Evolutionary conservation across 2,888 invertebrate species (phyloP).

Genomic region (Pteria penguin): DNA sequence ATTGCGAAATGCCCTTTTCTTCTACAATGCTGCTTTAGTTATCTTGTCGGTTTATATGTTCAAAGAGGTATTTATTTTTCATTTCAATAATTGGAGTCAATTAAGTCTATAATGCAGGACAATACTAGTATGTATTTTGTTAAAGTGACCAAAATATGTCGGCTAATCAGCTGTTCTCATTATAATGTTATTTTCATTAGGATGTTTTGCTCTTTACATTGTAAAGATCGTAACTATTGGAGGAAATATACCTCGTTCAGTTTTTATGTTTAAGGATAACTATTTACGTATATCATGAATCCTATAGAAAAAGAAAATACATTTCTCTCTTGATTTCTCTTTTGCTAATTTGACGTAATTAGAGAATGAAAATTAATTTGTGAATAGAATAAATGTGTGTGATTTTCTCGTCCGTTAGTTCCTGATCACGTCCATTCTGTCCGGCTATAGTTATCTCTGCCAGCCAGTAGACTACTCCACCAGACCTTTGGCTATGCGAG

Average conservation of each 20-base stretch:
- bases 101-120: no score
- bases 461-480: constrained; percentile 90
- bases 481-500: constrained; percentile 84
- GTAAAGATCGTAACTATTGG: no score
- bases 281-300: no score
- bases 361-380: not conserved
- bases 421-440: constrained; percentile 51
- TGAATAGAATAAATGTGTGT: not conserved
- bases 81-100: no score
- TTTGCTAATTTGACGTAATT: not conserved
- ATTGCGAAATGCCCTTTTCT: constrained; percentile 88
- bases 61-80: constrained; percentile 87
- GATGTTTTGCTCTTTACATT: no score
- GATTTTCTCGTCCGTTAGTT: constrained; percentile 50
- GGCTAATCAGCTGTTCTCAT: no score
- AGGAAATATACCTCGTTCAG: no score
- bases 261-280: no score
- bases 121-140: no score
- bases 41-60: constrained; percentile 91
- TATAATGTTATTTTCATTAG: no score
- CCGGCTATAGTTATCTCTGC: constrained; percentile 60
- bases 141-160: no score
- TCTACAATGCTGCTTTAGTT: constrained; percentile 92
- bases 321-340: not conserved
- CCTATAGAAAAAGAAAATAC: no score